A percentile compares a stretch with the other conserved stretches of the same genome.
phyloP scores from a whole-genome alignment of 2,797 vertebrate genomes.

The Mus spretus region DNA sequence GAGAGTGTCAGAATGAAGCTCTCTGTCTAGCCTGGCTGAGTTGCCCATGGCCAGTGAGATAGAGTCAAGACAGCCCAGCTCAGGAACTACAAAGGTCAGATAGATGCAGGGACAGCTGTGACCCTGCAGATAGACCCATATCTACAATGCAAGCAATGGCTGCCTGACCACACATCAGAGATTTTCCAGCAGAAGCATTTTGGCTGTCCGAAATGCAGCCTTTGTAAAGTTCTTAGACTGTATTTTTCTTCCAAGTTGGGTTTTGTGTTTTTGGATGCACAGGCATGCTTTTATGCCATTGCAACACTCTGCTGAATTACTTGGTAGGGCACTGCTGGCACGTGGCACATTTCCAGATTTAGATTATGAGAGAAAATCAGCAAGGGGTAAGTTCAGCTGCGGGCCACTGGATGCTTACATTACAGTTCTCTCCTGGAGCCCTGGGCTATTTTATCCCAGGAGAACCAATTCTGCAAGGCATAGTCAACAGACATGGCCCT shows the following conservation, averaged over 20 bases:
- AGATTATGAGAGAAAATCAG: conserved; percentile 88
- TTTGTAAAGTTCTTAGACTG: conserved; percentile 71
- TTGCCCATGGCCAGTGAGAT: conserved; percentile 19
- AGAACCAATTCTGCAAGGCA: conserved; percentile 70
- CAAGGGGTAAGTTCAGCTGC: conserved; percentile 89
- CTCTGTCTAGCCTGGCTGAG: neutral
- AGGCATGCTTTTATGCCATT: conserved; percentile 87
- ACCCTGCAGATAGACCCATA: conserved; percentile 81
- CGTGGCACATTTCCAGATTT: conserved; percentile 88
- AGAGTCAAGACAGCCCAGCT: conserved; percentile 60
- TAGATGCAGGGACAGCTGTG: conserved; percentile 82
- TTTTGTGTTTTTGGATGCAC: conserved; percentile 75
- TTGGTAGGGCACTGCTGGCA: conserved; percentile 84
- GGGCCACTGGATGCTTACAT: conserved; percentile 86
- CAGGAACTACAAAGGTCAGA: conserved; percentile 62
- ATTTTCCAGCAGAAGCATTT: conserved; percentile 86
- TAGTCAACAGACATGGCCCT: conserved; percentile 71
- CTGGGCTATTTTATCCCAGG: conserved; percentile 47
- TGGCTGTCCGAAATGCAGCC: conserved; percentile 82
- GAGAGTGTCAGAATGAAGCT: neutral
- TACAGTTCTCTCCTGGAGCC: conserved; percentile 57
- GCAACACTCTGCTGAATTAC: conserved; percentile 83
- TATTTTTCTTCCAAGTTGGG: conserved; percentile 80
- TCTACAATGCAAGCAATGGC: conserved; percentile 89
- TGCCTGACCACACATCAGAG: conserved; percentile 88